Percentiles rank a stretch among this genome's conserved stretches.
Evolutionary conservation across 2,113 vertebrate genomes (phyloP).

Genomic region (Leptobrachium ailaonicum): DNA sequence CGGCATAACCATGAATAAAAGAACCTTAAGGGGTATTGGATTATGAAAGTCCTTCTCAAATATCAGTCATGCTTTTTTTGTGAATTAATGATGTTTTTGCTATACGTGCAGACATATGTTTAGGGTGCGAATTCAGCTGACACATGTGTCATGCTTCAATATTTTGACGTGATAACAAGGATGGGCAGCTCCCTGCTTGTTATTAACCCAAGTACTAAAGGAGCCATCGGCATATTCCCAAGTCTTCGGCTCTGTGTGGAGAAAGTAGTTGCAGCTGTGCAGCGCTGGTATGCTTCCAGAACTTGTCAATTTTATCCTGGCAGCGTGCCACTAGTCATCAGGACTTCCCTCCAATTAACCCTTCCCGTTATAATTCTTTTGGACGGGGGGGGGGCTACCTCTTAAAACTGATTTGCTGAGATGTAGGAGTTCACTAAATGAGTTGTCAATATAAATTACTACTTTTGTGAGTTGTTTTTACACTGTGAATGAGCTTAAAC

Average conservation of each 20-base stretch:
- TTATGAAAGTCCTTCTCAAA: too few species aligned
- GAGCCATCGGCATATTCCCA: conserved; percentile 20
- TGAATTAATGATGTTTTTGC: conserved; percentile 1
- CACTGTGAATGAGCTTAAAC: neutral
- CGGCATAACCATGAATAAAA: too few species aligned
- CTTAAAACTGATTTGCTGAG: neutral
- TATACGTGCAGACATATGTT: conserved; percentile 20
- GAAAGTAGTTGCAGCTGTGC: conserved; percentile 40
- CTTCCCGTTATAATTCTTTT: conserved; percentile 42
- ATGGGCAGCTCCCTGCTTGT: conserved; percentile 17
- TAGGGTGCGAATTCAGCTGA: conserved; percentile 24
- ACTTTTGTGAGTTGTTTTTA: neutral
- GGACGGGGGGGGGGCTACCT: neutral
- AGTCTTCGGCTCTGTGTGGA: conserved; percentile 21
- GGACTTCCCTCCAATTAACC: conserved; percentile 20
- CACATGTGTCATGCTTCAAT: conserved; percentile 9
- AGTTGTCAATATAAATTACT: neutral
- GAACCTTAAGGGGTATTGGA: neutral
- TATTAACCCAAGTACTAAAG: conserved; percentile 41
- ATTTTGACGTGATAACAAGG: conserved; percentile 13
- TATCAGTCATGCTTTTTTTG: neutral
- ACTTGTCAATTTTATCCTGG: conserved; percentile 5
- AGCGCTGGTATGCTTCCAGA: conserved; percentile 21
- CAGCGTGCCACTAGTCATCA: conserved; percentile 6
- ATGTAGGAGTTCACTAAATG: neutral